These are phyloP conservation scores for Lepidochrysops patricia DNA, from an alignment of 2,888 invertebrate genomes.

Conservation along the genomic window DNA sequence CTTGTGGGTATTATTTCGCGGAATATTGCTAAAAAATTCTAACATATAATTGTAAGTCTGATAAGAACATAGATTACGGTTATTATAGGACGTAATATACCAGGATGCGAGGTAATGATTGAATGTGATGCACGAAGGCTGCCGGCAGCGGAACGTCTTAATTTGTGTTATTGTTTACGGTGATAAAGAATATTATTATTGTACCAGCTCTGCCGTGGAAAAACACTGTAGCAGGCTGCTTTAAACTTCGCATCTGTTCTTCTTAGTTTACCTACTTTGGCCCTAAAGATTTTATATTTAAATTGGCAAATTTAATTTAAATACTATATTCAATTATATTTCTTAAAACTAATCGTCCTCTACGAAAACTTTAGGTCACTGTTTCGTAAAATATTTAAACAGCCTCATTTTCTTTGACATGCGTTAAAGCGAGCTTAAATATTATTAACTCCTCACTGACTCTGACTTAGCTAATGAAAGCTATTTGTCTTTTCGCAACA, in stretches of 20 bases:
- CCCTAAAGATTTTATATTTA: too few species aligned
- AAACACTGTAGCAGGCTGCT: too few species aligned
- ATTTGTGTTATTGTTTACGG: constrained; percentile 5
- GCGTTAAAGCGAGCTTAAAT: not conserved
- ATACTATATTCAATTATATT: too few species aligned
- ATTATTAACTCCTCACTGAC: constrained; percentile 1
- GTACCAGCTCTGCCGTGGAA: not conserved
- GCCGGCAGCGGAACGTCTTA: constrained; percentile 8
- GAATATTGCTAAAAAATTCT: too few species aligned
- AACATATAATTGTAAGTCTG: too few species aligned
- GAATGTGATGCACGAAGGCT: constrained; percentile 11
- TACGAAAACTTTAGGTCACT: too few species aligned
- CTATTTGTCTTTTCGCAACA: not conserved
- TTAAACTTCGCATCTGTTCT: too few species aligned
- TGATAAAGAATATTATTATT: not conserved
- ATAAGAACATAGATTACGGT: constrained; percentile 47
- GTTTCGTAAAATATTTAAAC: not conserved
- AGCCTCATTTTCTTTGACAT: not conserved
- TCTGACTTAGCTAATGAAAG: not conserved
- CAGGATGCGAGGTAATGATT: constrained; percentile 41
- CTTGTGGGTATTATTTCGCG: too few species aligned
- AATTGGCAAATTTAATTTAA: too few species aligned
- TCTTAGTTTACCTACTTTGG: too few species aligned
- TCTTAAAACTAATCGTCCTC: too few species aligned
- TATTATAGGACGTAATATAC: constrained; percentile 55